phyloP scores from a whole-genome alignment of 2,113 vertebrate species.

The Aptenodytes forsteri region DNA sequence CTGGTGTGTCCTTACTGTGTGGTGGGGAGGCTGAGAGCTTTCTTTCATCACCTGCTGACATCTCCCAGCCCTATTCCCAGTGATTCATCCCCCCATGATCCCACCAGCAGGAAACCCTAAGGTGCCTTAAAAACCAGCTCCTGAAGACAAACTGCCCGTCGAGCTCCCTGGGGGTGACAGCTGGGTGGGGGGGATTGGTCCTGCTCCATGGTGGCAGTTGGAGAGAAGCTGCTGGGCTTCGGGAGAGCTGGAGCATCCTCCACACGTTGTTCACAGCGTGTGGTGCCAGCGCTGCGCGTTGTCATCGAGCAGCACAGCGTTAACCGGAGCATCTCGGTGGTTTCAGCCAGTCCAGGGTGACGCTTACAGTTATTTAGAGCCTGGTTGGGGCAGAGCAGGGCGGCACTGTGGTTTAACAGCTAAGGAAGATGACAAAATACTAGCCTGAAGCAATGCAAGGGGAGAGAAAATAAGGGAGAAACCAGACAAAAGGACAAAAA shows the following conservation, averaged over 20 bases:
- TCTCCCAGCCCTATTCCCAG: not conserved
- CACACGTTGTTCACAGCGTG: not conserved
- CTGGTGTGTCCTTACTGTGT: not conserved
- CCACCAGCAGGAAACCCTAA: not conserved
- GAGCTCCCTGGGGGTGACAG: not conserved
- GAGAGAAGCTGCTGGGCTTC: not conserved
- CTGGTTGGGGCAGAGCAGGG: not conserved
- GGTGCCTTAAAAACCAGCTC: not conserved
- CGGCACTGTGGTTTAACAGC: slow-evolving; percentile 15
- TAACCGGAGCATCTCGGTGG: not conserved
- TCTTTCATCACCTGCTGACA: not conserved
- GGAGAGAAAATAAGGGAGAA: slow-evolving; percentile 29
- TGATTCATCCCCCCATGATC: not conserved
- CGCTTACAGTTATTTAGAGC: not conserved
- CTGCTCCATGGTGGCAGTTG: not conserved
- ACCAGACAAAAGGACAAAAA: slow-evolving; percentile 19
- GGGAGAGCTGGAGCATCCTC: not conserved
- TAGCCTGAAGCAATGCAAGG: not conserved
- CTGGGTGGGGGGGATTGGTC: not conserved
- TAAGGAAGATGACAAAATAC: slow-evolving; percentile 22
- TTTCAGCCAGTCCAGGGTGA: not conserved
- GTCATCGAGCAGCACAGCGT: not conserved
- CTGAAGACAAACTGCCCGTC: not conserved
- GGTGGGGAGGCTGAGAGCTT: not conserved
- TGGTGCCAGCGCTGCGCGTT: rapidly evolving